Percentiles rank a stretch among this genome's conserved stretches.
phyloP scores from a whole-genome alignment of 2,113 vertebrate genomes.

The Spilogale gracilis region DNA sequence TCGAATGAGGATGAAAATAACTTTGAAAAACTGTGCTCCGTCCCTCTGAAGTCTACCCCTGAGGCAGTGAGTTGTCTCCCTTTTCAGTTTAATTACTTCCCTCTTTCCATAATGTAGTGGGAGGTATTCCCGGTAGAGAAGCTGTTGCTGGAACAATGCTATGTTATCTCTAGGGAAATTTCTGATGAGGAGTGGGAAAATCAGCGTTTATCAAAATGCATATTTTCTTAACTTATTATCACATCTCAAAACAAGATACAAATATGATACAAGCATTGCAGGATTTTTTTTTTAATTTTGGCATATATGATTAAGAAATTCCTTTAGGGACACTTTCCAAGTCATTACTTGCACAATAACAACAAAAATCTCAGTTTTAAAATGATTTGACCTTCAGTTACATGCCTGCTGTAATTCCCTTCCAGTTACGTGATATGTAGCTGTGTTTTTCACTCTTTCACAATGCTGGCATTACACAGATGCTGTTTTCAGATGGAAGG shows the following conservation, averaged over 20 bases:
- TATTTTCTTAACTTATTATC: not conserved
- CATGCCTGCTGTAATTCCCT: not conserved
- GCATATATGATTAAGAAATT: not conserved
- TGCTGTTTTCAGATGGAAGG: not conserved
- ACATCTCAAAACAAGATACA: not conserved
- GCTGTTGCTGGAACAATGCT: not conserved
- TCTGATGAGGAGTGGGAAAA: not conserved
- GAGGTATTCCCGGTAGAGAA: not conserved
- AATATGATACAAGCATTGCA: not conserved
- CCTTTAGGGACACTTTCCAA: not conserved
- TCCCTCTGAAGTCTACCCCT: not conserved
- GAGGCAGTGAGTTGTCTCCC: not conserved
- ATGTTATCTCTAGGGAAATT: not conserved
- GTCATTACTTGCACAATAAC: not conserved
- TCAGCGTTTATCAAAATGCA: not conserved
- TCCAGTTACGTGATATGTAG: not conserved
- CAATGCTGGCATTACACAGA: not conserved
- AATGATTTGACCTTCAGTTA: not conserved
- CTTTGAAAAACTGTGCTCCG: not conserved
- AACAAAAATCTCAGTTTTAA: not conserved
- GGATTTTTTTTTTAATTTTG: not conserved
- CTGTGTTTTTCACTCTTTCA: not conserved
- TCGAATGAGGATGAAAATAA: not conserved
- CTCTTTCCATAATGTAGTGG: not conserved
- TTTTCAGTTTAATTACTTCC: slow-evolving; percentile 14